Evolutionary conservation across 2,888 invertebrate genomes (phyloP), one percentile per base, ranked within the genome.

Genomic region (Leucoma salicis): DNA sequence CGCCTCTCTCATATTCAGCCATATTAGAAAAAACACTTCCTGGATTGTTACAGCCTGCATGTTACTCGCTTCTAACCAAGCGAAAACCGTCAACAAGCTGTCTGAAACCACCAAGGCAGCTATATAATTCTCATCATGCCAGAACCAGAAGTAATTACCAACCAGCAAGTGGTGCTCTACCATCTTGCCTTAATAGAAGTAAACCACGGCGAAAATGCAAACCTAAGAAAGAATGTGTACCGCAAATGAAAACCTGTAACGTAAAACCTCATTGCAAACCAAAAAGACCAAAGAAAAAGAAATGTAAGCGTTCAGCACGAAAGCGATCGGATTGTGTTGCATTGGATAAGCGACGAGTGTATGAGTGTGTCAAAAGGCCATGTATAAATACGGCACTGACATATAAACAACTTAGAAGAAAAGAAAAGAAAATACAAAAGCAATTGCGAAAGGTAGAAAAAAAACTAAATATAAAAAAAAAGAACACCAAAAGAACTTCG

Each of bases 11-110:
- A n/a, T n/a, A n/a, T n/a, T n/a, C n/a, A n/a, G 7, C 27, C 27
- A 10, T 27, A n/a, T 11, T 11, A 27, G 27, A 27, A 1, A n/a
- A 27, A 29, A 1, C 13, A 3, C 29, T 27, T 18, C 25, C 15
- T 24, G 25, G 18, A 39, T 39, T 39, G 39, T 39, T 39, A 28
- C 39, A 39, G 39, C 18, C 33, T 3, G 1, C 33, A 18, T 28
- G 27, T 33, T 14, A 7, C 11, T 11, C 27, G 27, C 27, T 4
- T 2, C n/a, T 27, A 27, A n/a, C 27, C 11, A 2, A 27, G 11
- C n/a, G n/a, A 27, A 11, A 27, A n/a, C 7, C n/a, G n/a, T 27
- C 27, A 27, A n/a, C 11, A 6, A 27, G 27, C 11, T 27, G 7
- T 27, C n/a, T n/a, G 11, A 27, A 11, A 27, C 11, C 27, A 11